Conservation (phyloP, 2,113 vertebrate species). For the Ardeotis arabs region DNA sequence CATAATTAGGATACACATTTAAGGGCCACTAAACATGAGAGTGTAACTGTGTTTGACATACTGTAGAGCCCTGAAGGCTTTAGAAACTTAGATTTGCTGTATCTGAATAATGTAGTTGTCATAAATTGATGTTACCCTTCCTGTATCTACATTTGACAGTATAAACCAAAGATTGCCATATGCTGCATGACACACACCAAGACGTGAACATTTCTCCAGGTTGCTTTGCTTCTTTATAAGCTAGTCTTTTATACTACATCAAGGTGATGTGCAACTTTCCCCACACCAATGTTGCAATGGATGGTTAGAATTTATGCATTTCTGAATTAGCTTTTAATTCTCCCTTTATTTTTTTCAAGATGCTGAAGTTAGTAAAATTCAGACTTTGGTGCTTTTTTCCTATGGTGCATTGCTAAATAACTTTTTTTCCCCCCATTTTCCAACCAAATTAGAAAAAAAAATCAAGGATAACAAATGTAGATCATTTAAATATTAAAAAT, state of each 20-base stretch:
- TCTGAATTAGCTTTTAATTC: not conserved
- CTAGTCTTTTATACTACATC: not conserved
- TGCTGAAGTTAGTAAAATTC: not conserved
- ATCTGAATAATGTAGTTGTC: slow-evolving; percentile 50
- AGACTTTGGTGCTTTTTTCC: not conserved
- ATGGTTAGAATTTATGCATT: not conserved
- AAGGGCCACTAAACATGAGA: slow-evolving; percentile 29
- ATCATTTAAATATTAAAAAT: not conserved
- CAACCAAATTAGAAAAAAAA: not conserved
- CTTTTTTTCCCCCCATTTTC: not conserved
- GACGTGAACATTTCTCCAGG: not conserved
- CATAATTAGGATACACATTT: slow-evolving; percentile 50
- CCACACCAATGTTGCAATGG: not conserved
- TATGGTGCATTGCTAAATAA: not conserved
- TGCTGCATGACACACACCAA: not conserved
- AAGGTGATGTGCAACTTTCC: not conserved
- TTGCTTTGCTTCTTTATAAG: not conserved
- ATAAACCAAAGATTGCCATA: slow-evolving; percentile 13
- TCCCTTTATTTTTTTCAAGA: not conserved
- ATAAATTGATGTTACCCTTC: slow-evolving; percentile 34
- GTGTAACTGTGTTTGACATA: slow-evolving; percentile 44
- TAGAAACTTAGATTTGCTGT: slow-evolving; percentile 55
- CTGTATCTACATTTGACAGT: not conserved
- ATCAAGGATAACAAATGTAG: not conserved
- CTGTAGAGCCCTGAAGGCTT: slow-evolving; percentile 49